Conservation (phyloP, 2,888 invertebrate species). For the Crocallis elinguaria region DNA sequence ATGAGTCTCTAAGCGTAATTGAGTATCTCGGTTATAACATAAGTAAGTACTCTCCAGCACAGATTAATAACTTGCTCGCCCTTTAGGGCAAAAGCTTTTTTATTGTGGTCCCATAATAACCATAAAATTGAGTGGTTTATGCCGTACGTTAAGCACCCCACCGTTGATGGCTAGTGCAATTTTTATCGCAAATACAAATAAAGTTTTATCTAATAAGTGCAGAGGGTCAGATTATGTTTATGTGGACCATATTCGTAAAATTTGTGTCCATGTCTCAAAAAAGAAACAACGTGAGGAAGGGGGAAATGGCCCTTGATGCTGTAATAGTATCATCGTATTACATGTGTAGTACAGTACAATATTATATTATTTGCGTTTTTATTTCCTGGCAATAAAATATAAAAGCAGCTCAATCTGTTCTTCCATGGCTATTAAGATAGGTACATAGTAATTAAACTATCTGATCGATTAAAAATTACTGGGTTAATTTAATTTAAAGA, state of each 20-base stretch:
- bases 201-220: slow-evolving; percentile 46
- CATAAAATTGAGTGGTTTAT: slow-evolving; percentile 33
- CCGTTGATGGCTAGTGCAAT: slow-evolving; percentile 18
- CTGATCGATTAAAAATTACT: too few relatives aligned
- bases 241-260: slow-evolving; percentile 59
- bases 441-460: too few relatives aligned
- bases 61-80: slow-evolving; percentile 25
- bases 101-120: slow-evolving; percentile 28
- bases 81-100: slow-evolving; percentile 29
- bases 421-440: too few relatives aligned
- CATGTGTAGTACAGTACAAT: too few relatives aligned
- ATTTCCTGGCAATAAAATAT: too few relatives aligned
- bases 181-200: slow-evolving; percentile 44
- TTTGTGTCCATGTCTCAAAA: slow-evolving; percentile 15
- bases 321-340: too few relatives aligned
- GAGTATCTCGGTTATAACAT: slow-evolving; percentile 16
- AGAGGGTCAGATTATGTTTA: slow-evolving; percentile 53
- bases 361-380: too few relatives aligned
- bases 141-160: slow-evolving; percentile 28
- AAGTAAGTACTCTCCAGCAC: slow-evolving; percentile 17
- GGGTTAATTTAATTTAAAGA: too few relatives aligned
- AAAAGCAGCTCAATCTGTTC: too few relatives aligned
- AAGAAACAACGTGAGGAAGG: background rate
- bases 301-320: background rate
- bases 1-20: slow-evolving; percentile 30